Conservation (phyloP, 1,140 invertebrate genomes). For the Drosophila ananassae region DNA sequence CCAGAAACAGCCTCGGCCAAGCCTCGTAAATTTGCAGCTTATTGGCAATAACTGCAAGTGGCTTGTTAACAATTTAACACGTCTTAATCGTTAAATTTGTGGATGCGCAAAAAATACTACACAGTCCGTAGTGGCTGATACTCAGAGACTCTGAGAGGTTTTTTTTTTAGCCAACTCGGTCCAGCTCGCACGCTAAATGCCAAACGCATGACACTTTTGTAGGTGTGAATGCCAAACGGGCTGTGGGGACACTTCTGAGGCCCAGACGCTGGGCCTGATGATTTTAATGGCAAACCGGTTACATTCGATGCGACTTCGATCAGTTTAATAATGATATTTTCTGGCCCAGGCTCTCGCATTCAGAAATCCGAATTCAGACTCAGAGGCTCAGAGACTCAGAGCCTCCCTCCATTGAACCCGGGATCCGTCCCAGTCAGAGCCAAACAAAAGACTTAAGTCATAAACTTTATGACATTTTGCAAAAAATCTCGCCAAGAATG, state of each 20-base stretch:
- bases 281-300: constrained; percentile 62
- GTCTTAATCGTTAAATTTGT: constrained; percentile 84
- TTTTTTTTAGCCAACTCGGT: constrained; percentile 14
- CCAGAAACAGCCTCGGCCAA: constrained; percentile 39
- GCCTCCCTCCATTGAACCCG: background rate
- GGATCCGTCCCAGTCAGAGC: constrained; percentile 30
- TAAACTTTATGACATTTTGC: constrained; percentile 84
- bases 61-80: constrained; percentile 84
- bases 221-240: constrained; percentile 77
- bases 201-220: constrained; percentile 82
- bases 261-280: constrained; percentile 28
- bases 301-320: constrained; percentile 47
- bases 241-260: constrained; percentile 58
- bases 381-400: constrained; percentile 1
- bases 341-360: constrained; percentile 23
- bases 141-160: constrained; percentile 11
- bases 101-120: constrained; percentile 45
- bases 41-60: constrained; percentile 84
- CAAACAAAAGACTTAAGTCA: constrained; percentile 84
- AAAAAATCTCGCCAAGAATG: constrained; percentile 79
- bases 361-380: constrained; percentile 7
- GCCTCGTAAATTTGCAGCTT: constrained; percentile 83
- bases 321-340: constrained; percentile 80
- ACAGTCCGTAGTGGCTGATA: background rate
- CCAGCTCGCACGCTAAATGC: constrained; percentile 64